A percentile compares a stretch with the other conserved stretches of the same genome.
Conservation (phyloP, 2,888 invertebrate species). For the Nomada fucata region DNA sequence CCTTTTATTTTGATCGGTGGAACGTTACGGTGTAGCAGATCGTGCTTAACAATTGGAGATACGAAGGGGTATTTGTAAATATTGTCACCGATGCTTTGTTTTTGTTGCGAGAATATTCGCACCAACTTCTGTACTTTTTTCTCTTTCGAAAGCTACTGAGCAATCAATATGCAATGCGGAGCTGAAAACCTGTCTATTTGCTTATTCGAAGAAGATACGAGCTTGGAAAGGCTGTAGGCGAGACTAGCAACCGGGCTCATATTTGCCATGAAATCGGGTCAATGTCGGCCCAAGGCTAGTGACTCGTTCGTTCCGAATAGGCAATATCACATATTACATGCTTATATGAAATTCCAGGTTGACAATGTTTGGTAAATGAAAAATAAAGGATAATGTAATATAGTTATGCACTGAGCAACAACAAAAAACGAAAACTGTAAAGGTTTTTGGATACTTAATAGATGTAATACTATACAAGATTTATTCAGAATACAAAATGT, state of each 20-base stretch:
- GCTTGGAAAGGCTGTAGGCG: slow-evolving; percentile 32
- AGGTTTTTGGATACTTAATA: background rate
- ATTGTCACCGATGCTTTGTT: background rate
- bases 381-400: too few relatives aligned
- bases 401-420: too few relatives aligned
- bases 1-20: background rate
- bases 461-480: slow-evolving; percentile 14
- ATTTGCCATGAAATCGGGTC: slow-evolving; percentile 80
- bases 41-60: slow-evolving; percentile 6
- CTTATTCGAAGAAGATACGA: slow-evolving; percentile 38
- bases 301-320: slow-evolving; percentile 69
- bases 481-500: slow-evolving; percentile 17
- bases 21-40: background rate
- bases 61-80: slow-evolving; percentile 17
- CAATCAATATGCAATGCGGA: background rate
- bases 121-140: background rate
- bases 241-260: slow-evolving; percentile 35
- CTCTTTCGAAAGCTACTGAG: too few relatives aligned
- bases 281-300: slow-evolving; percentile 77
- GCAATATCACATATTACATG: slow-evolving; percentile 48
- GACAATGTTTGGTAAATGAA: background rate
- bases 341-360: slow-evolving; percentile 19
- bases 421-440: background rate
- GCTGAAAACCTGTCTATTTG: slow-evolving; percentile 6
- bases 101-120: background rate